Percentiles rank a stretch among this genome's conserved stretches.
Conservation (phyloP, 2,888 invertebrate genomes). For the Leucoma salicis region DNA sequence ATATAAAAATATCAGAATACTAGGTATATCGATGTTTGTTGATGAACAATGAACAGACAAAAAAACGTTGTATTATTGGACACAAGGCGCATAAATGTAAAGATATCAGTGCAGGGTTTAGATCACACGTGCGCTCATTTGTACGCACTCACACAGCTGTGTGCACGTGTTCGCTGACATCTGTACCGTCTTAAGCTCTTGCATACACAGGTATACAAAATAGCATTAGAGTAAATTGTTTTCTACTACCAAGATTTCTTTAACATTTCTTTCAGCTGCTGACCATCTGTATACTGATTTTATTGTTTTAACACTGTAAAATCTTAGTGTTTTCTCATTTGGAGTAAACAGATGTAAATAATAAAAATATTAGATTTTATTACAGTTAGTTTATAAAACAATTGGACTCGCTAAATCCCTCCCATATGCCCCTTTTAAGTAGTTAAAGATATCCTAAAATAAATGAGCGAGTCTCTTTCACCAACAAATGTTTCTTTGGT, state of each 20-base stretch:
- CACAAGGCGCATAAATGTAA: conserved; percentile 43
- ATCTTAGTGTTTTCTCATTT: conserved; percentile 20
- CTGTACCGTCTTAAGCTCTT: conserved; percentile 36
- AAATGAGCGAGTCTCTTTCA: conserved; percentile 52
- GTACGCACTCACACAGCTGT: conserved; percentile 56
- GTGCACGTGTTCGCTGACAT: conserved; percentile 56
- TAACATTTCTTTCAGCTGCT: neutral
- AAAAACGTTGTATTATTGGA: conserved; percentile 38
- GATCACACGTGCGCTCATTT: conserved; percentile 56
- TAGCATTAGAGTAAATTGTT: neutral
- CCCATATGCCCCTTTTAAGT: neutral
- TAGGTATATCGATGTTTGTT: conserved; percentile 1
- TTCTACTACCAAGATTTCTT: neutral
- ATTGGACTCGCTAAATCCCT: neutral
- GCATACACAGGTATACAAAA: conserved; percentile 43
- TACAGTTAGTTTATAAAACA: conserved; percentile 36
- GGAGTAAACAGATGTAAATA: conserved; percentile 41
- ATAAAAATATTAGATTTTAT: conserved; percentile 44
- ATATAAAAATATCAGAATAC: too few species aligned
- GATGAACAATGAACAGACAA: conserved; percentile 21
- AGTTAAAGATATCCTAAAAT: conserved; percentile 43
- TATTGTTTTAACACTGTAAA: conserved; percentile 1
- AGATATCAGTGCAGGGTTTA: conserved; percentile 43
- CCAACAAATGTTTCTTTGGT: conserved; percentile 55
- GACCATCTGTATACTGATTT: neutral